phyloP scores from a whole-genome alignment of 2,113 vertebrate genomes.

The Neopipo cinnamomea region DNA sequence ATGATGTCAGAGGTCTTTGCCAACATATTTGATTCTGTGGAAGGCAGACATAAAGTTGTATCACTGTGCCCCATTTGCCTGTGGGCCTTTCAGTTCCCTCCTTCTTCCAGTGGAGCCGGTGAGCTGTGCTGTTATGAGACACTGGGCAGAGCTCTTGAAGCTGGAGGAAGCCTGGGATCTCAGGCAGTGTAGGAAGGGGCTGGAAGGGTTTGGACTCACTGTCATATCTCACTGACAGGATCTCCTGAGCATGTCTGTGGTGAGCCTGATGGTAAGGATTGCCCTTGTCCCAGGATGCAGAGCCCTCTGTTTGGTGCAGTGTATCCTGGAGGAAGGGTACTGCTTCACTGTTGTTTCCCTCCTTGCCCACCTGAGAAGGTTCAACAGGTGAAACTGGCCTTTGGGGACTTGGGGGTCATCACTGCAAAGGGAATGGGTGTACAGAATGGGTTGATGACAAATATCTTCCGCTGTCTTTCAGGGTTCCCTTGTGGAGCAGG shows the following conservation, averaged over 20 bases:
- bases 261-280: not conserved
- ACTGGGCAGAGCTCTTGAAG: too few relatives aligned
- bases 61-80: accelerated
- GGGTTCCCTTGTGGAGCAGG: not conserved
- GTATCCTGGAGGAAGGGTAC: not conserved
- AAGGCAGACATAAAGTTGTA: too few relatives aligned
- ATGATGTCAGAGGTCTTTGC: not conserved
- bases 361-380: not conserved
- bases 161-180: not conserved
- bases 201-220: accelerated
- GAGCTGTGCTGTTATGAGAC: not conserved
- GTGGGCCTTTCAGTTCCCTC: accelerated
- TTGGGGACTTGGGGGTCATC: accelerated
- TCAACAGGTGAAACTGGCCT: not conserved
- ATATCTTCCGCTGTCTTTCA: not conserved
- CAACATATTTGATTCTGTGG: not conserved
- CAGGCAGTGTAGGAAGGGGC: not conserved
- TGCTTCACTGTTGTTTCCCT: not conserved
- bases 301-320: not conserved
- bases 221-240: accelerated
- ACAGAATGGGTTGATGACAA: accelerated
- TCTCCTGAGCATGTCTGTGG: accelerated
- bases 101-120: not conserved
- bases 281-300: accelerated
- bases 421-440: not conserved